Evolutionary conservation across 2,113 vertebrate species (phyloP), one percentile per base, ranked within the genome.

Genomic region (Empidonax traillii): DNA sequence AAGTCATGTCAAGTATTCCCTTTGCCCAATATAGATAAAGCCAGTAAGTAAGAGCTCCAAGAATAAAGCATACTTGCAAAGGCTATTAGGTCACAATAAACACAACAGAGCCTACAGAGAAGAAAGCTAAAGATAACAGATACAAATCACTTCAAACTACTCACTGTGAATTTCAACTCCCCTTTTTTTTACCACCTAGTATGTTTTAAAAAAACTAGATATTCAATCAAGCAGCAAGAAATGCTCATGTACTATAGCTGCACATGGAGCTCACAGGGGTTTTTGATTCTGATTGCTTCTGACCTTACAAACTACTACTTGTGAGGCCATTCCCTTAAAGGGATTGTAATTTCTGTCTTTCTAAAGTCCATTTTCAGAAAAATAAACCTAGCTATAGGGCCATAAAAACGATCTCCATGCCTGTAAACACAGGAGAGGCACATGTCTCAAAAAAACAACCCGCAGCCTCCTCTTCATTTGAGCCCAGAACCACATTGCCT

Each of bases 401-500:
- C 58, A 53, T 4, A 80, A 21, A 53, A 73, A 46, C 2, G 0
- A 71, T 41, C 41, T 25, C 61, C 15, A 62, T 2, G 1, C 12
- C 58, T 61, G 22, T 66, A 66, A 52, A 27, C 30, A 62, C 46
- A 75, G 37, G 44, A 85, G 28, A 81, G 19, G 19, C 3, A 47
- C 10, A 8, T 1, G 6, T 17, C 67, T 66, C 12, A 41, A 55
- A 85, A 22, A 9, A 77, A 33, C 14, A 74, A 33, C 11, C 14
- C 21, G 24, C 14, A 41, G 39, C 23, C 37, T 90, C 35, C 16
- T 10, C 10, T 35, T 43, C 41, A 20, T 8, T 37, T 23, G 28
- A 2, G 1, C 24, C 44, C 47, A 53, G 30, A 23, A 67, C 31
- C 0, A 0, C n/a, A 8, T 1, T 7, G 1, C 35, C 24, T 19